Base-by-base conservation (phyloP, 2,797 vertebrate genomes). In the Schizopygopsis malacanthus region DNA sequence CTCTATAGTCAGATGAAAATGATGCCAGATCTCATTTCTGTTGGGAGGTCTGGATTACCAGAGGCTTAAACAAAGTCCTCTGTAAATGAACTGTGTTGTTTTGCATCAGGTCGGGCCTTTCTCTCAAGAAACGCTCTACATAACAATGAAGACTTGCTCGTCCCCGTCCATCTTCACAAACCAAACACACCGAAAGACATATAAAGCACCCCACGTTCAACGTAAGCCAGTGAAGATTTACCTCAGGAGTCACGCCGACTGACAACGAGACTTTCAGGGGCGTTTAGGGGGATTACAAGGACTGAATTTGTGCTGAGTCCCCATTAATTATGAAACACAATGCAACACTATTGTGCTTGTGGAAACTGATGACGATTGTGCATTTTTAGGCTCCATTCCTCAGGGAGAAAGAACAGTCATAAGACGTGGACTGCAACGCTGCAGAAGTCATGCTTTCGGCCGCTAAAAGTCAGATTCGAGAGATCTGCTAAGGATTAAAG, bases 271-370 rank as follows among this genome's bases (percentile, higher is more conserved):
- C 61, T 54, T 63, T 47, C 56, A 67, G 50, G 22, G 78, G 52
- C 61, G 4, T 78, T 85, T 45, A 72, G 65, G 69, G 83, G 50
- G 76, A 86, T 85, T 82, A 83, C 73, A 67, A 82, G 41, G 73
- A 76, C 28, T 52, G 47, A 77, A 47, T 77, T 77, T 71, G 89
- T 84, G 86, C 85, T 59, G 84, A 92, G 87, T 85, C 75, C 83
- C 72, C 85, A 89, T 90, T 93, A 91, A 92, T 91, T 90, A 89
- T 86, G 85, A 91, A 92, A 87, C 76, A 84, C 75, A 91, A 89
- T 50, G 56, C 88, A 88, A 79, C 87, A 88, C 89, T 43, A 56
- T 65, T 41, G 45, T 33, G 78, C 82, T 84, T 59, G 84, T 67
- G 69, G 43, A 88, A 92, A 92, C 88, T 69, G 87, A 92, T 92